These are phyloP conservation scores for Anabacerthia variegaticeps DNA, from an alignment of 2,797 vertebrate genomes.

Conservation along the genomic window DNA sequence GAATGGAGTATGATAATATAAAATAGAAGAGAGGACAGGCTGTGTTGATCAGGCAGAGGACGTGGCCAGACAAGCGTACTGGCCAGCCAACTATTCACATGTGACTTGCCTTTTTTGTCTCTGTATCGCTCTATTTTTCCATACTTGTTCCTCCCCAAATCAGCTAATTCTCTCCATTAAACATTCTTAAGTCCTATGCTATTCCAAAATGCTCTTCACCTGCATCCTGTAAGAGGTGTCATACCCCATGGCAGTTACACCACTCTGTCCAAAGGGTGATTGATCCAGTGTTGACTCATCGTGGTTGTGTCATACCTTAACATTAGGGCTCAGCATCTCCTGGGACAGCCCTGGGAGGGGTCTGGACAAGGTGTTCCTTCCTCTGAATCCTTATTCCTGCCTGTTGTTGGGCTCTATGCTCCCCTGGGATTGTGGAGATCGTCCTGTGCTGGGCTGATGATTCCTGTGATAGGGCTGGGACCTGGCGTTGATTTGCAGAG, in stretches of 20 bases:
- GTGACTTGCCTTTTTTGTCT: neutral
- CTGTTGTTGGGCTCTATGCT: neutral
- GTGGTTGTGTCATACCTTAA: neutral
- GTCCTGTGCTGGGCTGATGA: neutral
- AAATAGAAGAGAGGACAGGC: neutral
- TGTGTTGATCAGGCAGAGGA: rapidly evolving
- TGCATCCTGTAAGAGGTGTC: rapidly evolving
- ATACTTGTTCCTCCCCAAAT: neutral
- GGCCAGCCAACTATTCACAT: neutral
- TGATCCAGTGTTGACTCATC: neutral
- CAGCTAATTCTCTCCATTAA: neutral
- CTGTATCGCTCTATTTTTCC: neutral
- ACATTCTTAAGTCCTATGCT: neutral
- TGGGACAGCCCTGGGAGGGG: neutral
- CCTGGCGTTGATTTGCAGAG: neutral
- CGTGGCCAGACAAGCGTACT: rapidly evolving
- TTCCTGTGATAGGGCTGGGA: neutral
- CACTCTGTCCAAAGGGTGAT: neutral
- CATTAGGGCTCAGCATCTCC: neutral
- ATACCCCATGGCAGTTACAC: too few species aligned
- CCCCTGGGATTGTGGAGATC: neutral
- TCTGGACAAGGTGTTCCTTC: neutral
- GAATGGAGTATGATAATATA: neutral
- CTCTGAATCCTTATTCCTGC: neutral
- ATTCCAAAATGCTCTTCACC: neutral